phyloP scores from a whole-genome alignment of 2,797 vertebrate genomes.

The Melanotaenia maccullochi region DNA sequence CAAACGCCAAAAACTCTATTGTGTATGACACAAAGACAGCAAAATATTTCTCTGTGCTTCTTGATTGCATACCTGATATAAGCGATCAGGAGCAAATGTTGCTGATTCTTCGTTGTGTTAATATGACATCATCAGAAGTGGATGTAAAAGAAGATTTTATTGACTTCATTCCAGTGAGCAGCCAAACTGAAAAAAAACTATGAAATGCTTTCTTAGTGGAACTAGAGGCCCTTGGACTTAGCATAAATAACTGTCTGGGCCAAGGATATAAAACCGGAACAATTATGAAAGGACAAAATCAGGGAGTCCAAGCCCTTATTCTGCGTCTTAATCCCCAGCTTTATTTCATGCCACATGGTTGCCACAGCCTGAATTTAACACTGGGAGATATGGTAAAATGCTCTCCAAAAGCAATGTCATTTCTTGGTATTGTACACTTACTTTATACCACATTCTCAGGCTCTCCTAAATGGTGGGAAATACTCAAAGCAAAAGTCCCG shows the following conservation, averaged over 20 bases:
- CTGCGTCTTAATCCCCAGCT: background rate
- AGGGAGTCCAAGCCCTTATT: background rate
- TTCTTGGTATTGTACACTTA: background rate
- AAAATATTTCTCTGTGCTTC: background rate
- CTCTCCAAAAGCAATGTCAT: background rate
- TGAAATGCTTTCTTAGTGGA: background rate
- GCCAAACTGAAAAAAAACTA: background rate
- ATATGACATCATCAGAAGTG: conserved; percentile 5
- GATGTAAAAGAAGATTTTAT: background rate
- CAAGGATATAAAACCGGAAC: conserved; percentile 1
- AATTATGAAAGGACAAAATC: conserved; percentile 9
- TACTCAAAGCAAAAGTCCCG: background rate
- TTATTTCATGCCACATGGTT: too few species aligned
- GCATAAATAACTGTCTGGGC: background rate
- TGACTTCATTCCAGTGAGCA: background rate
- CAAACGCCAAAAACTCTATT: background rate
- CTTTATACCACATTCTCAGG: background rate
- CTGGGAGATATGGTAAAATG: too few species aligned
- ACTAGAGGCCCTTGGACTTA: background rate
- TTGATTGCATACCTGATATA: background rate
- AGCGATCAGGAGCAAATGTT: background rate
- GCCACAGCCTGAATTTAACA: too few species aligned
- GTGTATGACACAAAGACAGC: background rate
- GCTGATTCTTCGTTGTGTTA: conserved; percentile 3
- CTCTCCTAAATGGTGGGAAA: background rate